Conservation (phyloP, 2,797 vertebrate species). For the Coendou prehensilis region DNA sequence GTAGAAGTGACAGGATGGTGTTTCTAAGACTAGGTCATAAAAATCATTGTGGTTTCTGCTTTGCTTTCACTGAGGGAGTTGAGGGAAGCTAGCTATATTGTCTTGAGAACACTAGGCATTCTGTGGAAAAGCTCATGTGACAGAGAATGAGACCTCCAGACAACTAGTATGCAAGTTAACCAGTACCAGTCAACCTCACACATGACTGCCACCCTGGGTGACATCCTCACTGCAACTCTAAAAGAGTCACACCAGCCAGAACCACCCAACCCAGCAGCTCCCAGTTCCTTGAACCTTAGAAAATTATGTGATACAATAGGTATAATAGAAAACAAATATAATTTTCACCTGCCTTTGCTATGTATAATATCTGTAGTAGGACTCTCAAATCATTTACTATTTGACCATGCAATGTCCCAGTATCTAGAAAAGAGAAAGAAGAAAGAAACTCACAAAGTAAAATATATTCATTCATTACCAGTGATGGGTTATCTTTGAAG, state of each 20-base stretch:
- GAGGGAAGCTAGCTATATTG: not conserved
- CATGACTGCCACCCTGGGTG: not conserved
- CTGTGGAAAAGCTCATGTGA: not conserved
- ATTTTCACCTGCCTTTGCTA: not conserved
- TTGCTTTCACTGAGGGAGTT: not conserved
- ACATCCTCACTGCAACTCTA: not conserved
- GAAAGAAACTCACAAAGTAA: not conserved
- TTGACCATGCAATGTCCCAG: not conserved
- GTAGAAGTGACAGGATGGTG: not conserved
- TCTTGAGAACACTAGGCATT: not conserved
- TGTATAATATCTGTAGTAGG: not conserved
- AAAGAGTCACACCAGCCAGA: not conserved
- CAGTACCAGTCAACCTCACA: not conserved
- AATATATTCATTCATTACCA: not conserved
- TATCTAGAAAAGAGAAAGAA: not conserved
- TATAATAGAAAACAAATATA: not conserved
- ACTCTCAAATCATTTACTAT: not conserved
- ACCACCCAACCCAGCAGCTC: too few relatives aligned
- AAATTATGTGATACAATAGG: not conserved
- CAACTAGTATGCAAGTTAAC: not conserved
- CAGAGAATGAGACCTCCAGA: not conserved
- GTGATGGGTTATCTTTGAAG: not conserved
- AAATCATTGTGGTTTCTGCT: not conserved
- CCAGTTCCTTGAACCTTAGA: not conserved
- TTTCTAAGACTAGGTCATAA: not conserved